Conservation (phyloP, 2,797 vertebrate genomes). For the Acrossocheilus fasciatus region DNA sequence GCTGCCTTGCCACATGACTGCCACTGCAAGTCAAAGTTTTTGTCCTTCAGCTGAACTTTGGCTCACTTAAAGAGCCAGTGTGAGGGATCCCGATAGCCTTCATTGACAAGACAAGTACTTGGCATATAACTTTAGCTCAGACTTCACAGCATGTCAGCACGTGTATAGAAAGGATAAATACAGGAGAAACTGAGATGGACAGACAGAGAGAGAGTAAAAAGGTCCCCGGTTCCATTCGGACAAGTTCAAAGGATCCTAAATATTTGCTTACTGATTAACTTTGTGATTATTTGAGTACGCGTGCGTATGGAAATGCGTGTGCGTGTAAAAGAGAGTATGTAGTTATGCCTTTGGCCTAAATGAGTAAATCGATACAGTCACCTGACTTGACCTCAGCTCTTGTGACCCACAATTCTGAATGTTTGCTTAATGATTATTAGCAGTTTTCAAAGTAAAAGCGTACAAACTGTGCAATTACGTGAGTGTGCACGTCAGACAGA, state of each 20-base stretch:
- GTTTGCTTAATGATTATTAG: conserved; percentile 33
- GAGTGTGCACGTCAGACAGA: not conserved
- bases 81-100: conserved; percentile 12
- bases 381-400: conserved; percentile 25
- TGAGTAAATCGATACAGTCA: conserved; percentile 27
- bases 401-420: conserved; percentile 20
- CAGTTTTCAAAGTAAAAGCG: not conserved
- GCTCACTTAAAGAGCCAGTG: conserved; percentile 78
- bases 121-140: conserved; percentile 7
- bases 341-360: conserved; percentile 38
- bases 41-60: conserved; percentile 98
- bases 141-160: conserved; percentile 23
- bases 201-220: conserved; percentile 5
- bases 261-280: conserved; percentile 46
- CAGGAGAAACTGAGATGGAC: conserved; percentile 13
- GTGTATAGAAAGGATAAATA: conserved; percentile 49
- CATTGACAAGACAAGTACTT: conserved; percentile 34
- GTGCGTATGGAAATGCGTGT: not conserved
- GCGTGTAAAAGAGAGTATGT: not conserved
- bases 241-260: conserved; percentile 34
- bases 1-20: conserved; percentile 88
- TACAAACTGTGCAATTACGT: too few relatives aligned
- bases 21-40: conserved; percentile 82
- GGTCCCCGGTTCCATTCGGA: not conserved
- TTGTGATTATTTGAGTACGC: conserved; percentile 10